Percentiles rank a stretch among this genome's conserved stretches.
Evolutionary conservation across 2,888 invertebrate species (phyloP).

Genomic region (Hemistola chrysoprasaria): DNA sequence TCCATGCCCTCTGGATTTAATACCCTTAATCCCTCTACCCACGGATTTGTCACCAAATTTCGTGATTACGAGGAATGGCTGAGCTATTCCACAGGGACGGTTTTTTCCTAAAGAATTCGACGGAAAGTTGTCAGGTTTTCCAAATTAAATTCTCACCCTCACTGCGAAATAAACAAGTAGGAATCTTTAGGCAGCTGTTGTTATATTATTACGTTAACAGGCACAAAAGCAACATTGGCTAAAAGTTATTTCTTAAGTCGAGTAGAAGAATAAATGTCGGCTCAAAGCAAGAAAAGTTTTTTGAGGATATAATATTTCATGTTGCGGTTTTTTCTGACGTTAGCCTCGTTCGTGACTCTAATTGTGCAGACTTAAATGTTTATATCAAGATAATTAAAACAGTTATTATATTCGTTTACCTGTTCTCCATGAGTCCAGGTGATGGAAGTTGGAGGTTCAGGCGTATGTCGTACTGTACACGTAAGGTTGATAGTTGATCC

Average conservation of each 20-base stretch:
- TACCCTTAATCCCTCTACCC: conserved; percentile 38
- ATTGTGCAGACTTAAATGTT: too few species aligned
- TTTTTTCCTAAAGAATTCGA: conserved; percentile 23
- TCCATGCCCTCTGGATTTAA: conserved; percentile 35
- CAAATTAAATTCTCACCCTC: conserved; percentile 29
- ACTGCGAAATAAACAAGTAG: conserved; percentile 25
- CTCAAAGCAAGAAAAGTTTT: neutral
- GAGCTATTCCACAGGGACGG: conserved; percentile 32
- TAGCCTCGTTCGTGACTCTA: too few species aligned
- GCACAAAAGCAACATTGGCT: conserved; percentile 1
- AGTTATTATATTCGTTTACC: too few species aligned
- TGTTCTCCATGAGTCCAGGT: conserved; percentile 92
- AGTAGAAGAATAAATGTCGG: neutral
- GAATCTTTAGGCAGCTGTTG: conserved; percentile 19
- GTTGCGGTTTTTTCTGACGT: conserved; percentile 1
- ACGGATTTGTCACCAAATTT: conserved; percentile 42
- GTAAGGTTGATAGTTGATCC: conserved; percentile 95
- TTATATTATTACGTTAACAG: conserved; percentile 5
- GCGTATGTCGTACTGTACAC: conserved; percentile 91
- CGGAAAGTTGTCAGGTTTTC: conserved; percentile 21
- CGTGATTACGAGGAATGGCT: conserved; percentile 37
- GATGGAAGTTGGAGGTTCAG: conserved; percentile 91
- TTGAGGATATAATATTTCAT: conserved; percentile 6
- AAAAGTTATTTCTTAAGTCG: conserved; percentile 2
- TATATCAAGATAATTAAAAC: too few species aligned